Conservation (phyloP, 2,113 vertebrate species). For the Gulo gulo region DNA sequence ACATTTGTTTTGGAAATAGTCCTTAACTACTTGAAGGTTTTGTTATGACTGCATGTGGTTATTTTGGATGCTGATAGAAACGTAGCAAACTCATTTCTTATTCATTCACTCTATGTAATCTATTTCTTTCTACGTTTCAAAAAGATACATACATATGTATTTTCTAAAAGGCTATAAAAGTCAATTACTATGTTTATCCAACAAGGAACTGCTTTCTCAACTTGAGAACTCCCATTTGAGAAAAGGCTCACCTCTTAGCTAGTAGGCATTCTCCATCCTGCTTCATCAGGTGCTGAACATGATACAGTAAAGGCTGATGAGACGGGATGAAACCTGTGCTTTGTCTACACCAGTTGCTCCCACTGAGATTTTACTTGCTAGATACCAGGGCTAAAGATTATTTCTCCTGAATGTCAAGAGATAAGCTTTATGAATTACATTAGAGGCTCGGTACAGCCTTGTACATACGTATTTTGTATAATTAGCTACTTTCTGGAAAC, state of each 20-base stretch:
- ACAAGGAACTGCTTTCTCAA: slow-evolving; percentile 9
- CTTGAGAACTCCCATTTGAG: neutral
- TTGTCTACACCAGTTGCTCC: neutral
- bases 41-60: neutral
- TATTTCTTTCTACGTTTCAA: slow-evolving; percentile 58
- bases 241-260: neutral
- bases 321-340: neutral
- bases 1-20: slow-evolving; percentile 37
- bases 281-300: neutral
- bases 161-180: slow-evolving; percentile 53
- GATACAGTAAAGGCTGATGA: neutral
- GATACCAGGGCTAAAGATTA: slow-evolving; percentile 11
- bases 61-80: slow-evolving; percentile 15
- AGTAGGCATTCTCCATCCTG: neutral
- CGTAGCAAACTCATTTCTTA: neutral
- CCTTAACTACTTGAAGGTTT: neutral
- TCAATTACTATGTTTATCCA: slow-evolving; percentile 41
- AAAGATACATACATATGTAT: slow-evolving; percentile 23
- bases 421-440: slow-evolving; percentile 33
- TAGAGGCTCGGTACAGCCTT: neutral
- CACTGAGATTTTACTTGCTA: slow-evolving; percentile 40
- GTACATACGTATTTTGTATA: slow-evolving; percentile 38
- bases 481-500: slow-evolving; percentile 45
- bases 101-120: slow-evolving; percentile 43
- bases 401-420: slow-evolving; percentile 1